Conservation (phyloP, 2,888 invertebrate species). For the Parnassius mnemosyne region DNA sequence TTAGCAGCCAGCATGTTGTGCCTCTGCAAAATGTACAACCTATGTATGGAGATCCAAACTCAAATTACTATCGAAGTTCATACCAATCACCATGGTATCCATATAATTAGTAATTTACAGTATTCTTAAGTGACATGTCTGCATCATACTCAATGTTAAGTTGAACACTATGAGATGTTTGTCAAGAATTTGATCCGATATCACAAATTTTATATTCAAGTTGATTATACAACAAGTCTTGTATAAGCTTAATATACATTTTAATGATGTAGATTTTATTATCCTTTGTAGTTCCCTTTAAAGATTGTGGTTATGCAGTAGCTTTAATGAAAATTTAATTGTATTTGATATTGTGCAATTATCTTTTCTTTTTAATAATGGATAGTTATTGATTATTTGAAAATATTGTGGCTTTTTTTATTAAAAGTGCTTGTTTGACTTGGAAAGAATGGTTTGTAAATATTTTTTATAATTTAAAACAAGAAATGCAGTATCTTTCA, state of each 20-base stretch:
- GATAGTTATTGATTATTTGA: conserved; percentile 1
- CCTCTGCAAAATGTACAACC: conserved; percentile 38
- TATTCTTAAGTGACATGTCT: conserved; percentile 28
- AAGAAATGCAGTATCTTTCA: neutral
- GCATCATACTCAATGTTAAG: conserved; percentile 12
- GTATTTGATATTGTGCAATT: conserved; percentile 8
- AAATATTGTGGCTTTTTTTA: conserved; percentile 1
- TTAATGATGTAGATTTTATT: conserved; percentile 11
- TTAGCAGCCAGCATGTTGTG: conserved; percentile 35
- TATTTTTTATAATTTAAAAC: neutral
- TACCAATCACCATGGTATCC: conserved; percentile 66
- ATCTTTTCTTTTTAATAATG: neutral
- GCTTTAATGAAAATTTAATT: conserved; percentile 8
- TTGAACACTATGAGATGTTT: conserved; percentile 8
- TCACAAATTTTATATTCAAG: conserved; percentile 19
- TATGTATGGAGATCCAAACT: conserved; percentile 50
- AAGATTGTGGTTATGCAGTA: conserved; percentile 12
- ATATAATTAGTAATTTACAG: conserved; percentile 41
- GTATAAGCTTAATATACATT: conserved; percentile 4
- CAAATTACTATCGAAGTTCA: conserved; percentile 59
- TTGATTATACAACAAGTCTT: too few relatives aligned
- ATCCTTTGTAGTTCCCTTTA: conserved; percentile 6
- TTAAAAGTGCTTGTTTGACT: neutral
- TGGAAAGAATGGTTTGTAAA: neutral
- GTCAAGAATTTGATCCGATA: conserved; percentile 4